Base-by-base conservation (phyloP, 1,140 invertebrate genomes). In the Hypothenemus hampei region DNA sequence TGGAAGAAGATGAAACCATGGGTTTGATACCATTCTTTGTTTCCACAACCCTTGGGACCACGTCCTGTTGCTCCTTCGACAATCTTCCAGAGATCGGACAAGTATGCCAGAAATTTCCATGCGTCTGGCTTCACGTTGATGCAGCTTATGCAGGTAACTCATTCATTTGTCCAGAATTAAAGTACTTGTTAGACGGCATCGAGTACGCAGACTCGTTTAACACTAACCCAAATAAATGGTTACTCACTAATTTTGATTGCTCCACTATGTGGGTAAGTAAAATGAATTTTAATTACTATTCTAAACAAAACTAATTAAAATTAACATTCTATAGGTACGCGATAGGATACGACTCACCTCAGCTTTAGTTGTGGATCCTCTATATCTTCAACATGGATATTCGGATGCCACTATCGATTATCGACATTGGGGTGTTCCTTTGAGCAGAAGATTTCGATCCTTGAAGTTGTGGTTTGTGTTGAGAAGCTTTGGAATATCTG, bases 401-500 rank as follows among this genome's bases (percentile, higher is more conserved):
- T 93, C 91, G 45, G 90, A 95, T 70, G 89, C 91, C 47, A 87
- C 93, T 20, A 97, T 99, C 60, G 97, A 99, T 75, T 98, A 98
- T 70, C 83, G 94, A 66, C 95, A 99, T 73, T 99, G 96, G 96
- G 94, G 95, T 39, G 93, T 99, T 66, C 91, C 96, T 11, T 74
- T 99, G 20, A 96, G 92, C 67, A 79, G 96, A 37, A 77, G 96
- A 58, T 98, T 90, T 70, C 76, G 95, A 37, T 89, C 95, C 1
- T 74, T 99, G 26, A 99, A 99, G 71, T 73, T 99, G 5, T 99
- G 96, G 97, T 98, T 98, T 72, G 96, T 98, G 19, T 79, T 99
- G 54, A 78, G 97, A 56, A 87, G 81, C 51, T 97, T 94, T 68
- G 97, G 97, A 4, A 88, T 98, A 54, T 88, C 89, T 26, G 94